These are phyloP conservation scores for Chelmon rostratus DNA, from an alignment of 2,797 vertebrate genomes.

Conservation along the genomic window DNA sequence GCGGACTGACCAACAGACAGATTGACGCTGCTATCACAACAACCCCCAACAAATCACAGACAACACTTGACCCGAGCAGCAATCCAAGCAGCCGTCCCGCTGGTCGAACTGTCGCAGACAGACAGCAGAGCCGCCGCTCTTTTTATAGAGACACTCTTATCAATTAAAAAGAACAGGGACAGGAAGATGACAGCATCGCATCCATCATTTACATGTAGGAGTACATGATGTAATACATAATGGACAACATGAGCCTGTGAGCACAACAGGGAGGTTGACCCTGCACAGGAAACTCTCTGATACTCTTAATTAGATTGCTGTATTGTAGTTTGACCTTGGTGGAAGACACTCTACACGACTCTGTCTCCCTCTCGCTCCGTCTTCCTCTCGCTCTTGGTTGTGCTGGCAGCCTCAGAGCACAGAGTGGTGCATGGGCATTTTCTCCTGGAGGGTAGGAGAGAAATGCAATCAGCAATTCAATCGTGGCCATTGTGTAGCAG, in stretches of 20 bases:
- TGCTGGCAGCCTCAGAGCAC: constrained; percentile 72
- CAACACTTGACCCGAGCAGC: constrained; percentile 11
- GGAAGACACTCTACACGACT: constrained; percentile 75
- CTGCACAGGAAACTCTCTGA: constrained; percentile 79
- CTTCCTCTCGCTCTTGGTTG: constrained; percentile 60
- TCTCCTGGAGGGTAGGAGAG: constrained; percentile 82
- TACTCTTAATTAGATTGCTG: constrained; percentile 83
- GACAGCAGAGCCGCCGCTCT: not conserved
- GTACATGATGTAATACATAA: constrained; percentile 74
- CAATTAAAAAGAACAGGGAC: constrained; percentile 40
- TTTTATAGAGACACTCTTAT: constrained; percentile 33
- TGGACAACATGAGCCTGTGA: constrained; percentile 70
- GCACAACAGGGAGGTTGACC: constrained; percentile 79
- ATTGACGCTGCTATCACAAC: not conserved
- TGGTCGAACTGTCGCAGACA: not conserved
- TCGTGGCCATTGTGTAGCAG: constrained; percentile 86
- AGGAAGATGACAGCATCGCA: constrained; percentile 45
- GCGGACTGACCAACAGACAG: not conserved
- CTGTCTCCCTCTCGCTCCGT: constrained; percentile 32
- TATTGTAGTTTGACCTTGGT: constrained; percentile 86
- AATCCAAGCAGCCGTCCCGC: not conserved
- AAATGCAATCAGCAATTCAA: constrained; percentile 88
- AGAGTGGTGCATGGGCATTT: constrained; percentile 79
- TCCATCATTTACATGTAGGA: constrained; percentile 66
- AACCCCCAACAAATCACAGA: constrained; percentile 4